Conservation (phyloP, 1,140 invertebrate species). For the Drosophila kurseongensis region DNA sequence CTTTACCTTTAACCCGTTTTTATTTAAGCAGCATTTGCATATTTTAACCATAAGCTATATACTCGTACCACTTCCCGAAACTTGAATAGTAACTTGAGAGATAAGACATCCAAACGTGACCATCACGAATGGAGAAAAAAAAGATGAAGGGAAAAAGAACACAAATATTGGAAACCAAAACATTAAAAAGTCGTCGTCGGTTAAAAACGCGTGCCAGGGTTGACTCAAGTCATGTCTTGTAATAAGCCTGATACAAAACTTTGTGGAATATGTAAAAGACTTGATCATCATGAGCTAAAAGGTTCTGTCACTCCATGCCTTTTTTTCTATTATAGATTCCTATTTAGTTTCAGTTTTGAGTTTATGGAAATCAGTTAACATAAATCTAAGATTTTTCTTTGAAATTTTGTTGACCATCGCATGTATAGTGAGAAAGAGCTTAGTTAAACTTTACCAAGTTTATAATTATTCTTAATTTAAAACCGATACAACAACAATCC, state of each 20-base stretch:
- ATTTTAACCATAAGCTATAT: constrained; percentile 33
- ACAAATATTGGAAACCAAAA: constrained; percentile 7
- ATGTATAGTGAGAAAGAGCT: neutral
- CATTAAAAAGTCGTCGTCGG: constrained; percentile 7
- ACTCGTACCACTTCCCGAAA: constrained; percentile 25
- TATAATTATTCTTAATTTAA: no score
- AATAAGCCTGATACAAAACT: neutral
- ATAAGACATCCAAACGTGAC: constrained; percentile 66
- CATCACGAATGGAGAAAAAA: constrained; percentile 33
- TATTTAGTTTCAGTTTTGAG: neutral
- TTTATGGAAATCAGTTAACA: neutral
- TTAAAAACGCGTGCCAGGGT: constrained; percentile 50
- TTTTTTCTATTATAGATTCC: neutral
- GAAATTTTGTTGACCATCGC: neutral
- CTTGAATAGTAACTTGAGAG: constrained; percentile 56
- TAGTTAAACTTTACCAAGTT: no score
- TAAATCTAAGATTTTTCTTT: neutral
- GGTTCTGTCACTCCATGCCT: neutral
- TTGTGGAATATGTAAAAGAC: neutral
- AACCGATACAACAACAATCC: no score
- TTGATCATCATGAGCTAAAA: neutral
- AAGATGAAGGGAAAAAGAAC: constrained; percentile 9
- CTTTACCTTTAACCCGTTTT: constrained; percentile 17
- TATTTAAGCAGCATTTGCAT: constrained; percentile 43
- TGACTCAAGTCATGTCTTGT: constrained; percentile 5